A percentile compares a stretch with the other conserved stretches of the same genome.
Conservation (phyloP, 2,888 invertebrate genomes). For the Micoletzkya japonica region DNA sequence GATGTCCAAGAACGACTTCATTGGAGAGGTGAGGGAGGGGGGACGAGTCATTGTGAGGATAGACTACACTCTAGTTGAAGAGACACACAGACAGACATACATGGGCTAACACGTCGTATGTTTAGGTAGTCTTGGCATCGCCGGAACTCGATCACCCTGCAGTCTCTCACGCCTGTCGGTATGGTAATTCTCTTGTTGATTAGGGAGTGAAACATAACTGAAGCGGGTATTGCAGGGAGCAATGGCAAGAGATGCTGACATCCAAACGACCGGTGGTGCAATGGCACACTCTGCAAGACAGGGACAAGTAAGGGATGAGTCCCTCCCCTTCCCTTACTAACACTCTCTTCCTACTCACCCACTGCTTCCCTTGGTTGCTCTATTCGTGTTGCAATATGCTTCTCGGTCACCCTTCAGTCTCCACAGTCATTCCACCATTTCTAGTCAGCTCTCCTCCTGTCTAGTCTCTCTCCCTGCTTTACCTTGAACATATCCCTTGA, state of each 20-base stretch:
- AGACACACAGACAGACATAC: constrained; percentile 1
- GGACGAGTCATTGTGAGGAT: constrained; percentile 2
- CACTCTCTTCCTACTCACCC: too few species aligned
- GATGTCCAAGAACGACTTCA: constrained; percentile 63
- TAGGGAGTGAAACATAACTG: background rate
- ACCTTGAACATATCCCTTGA: too few species aligned
- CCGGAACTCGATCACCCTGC: constrained; percentile 28
- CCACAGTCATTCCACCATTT: background rate
- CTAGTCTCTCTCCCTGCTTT: too few species aligned
- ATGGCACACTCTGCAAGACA: constrained; percentile 61
- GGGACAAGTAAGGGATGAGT: constrained; percentile 38
- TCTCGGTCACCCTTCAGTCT: background rate
- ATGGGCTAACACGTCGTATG: background rate
- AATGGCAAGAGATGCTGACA: constrained; percentile 62
- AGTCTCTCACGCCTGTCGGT: constrained; percentile 26
- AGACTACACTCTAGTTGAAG: background rate
- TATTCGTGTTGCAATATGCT: background rate
- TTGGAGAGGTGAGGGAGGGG: constrained; percentile 47
- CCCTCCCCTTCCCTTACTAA: too few species aligned
- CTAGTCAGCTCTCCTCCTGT: too few species aligned
- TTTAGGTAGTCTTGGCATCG: constrained; percentile 25
- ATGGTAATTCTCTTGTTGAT: background rate
- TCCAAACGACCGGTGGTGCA: constrained; percentile 61
- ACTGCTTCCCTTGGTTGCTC: background rate
- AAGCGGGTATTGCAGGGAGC: constrained; percentile 31